phyloP scores from a whole-genome alignment of 2,113 vertebrate genomes.

The Calyptomena viridis region DNA sequence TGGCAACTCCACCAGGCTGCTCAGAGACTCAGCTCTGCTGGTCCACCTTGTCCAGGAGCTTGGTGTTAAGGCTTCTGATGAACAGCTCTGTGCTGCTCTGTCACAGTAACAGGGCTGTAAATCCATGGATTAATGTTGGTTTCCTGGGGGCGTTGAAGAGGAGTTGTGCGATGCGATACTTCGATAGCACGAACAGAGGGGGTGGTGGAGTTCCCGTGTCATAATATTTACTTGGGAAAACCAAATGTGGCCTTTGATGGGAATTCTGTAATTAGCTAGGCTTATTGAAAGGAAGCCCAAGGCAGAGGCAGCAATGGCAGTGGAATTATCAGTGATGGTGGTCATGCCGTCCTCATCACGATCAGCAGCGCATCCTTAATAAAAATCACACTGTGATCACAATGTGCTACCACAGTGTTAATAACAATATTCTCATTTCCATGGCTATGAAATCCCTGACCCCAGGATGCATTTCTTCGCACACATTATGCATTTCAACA shows the following conservation, averaged over 20 bases:
- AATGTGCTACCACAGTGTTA: background rate
- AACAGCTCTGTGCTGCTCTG: background rate
- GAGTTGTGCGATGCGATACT: background rate
- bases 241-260: slow-evolving; percentile 33
- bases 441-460: background rate
- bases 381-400: background rate
- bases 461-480: background rate
- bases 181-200: background rate
- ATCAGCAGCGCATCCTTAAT: background rate
- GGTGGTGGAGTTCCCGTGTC: slow-evolving; percentile 21
- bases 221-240: slow-evolving; percentile 42
- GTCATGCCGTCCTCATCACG: background rate
- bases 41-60: background rate
- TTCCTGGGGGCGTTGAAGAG: slow-evolving; percentile 3
- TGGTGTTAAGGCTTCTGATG: background rate
- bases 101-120: background rate
- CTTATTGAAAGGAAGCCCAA: background rate
- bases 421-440: background rate
- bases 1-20: no score
- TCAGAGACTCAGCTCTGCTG: background rate
- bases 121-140: background rate
- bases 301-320: background rate
- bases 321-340: background rate
- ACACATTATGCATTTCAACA: background rate
- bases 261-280: background rate